Base-by-base conservation (phyloP, 2,113 vertebrate species). In the Numida meleagris region DNA sequence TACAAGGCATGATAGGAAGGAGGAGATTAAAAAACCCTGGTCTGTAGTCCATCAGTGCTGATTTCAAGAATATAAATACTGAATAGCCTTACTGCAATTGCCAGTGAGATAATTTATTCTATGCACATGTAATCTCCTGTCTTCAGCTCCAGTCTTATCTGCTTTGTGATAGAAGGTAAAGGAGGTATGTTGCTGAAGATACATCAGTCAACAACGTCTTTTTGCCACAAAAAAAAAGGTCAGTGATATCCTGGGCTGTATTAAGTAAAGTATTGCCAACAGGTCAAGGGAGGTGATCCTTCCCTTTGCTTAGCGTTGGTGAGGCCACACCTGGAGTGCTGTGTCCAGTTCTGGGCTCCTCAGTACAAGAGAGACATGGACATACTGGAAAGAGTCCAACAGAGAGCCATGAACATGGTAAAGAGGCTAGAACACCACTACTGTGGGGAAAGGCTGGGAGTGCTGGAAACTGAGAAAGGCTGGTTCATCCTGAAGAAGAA, bases 11-110 rank as follows among this genome's bases (percentile, higher is more conserved):
- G 2, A 13, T 12, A n/a, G 36, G 67, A 92, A 62, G 14, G 12
- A 73, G 85, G 48, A 62, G 27, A 17, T 66, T 73, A 73, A 93
- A 79, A 72, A 1, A 2, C 12, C 19, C 0, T 0, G 4, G 4
- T 53, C 18, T 82, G 31, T 43, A 33, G 42, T 8, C 20, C 1
- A 1, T 29, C 48, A 67, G 0, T 58, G 42, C 63, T 31, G 46
- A 4, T 31, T 86, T 43, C 59, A 48, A 45, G 19, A 66, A 33
- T 29, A 17, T 42, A 36, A 84, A 45, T 51, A 29, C 42, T 57
- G 9, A 91, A 66, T 70, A 59, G 18, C 65, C 59, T 79, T 67
- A 80, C 62, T 91, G 38, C 10, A 89, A 82, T 74, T 63, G 42
- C 10, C 46, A 67, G 7, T 40, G 51, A 82, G 48, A 76, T 65